These are phyloP conservation scores for Gambusia yucatana DNA, from an alignment of 2,797 vertebrate genomes.

Conservation along the genomic window DNA sequence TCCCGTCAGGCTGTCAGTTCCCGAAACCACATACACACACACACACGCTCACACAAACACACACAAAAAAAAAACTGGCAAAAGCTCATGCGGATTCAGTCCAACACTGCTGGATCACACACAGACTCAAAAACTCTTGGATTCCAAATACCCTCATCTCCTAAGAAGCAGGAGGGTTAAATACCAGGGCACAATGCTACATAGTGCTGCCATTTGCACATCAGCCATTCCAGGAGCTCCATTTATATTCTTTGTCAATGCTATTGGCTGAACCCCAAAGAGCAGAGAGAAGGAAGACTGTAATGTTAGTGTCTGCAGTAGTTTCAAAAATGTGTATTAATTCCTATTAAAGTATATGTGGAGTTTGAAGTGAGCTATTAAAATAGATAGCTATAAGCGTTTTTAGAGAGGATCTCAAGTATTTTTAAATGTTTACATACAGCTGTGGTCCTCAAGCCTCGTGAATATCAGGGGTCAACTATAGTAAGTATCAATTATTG, in stretches of 20 bases:
- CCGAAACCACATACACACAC: too few species aligned
- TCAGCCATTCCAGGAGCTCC: neutral
- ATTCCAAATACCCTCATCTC: too few species aligned
- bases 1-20: too few species aligned
- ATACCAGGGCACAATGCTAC: neutral
- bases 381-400: neutral
- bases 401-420: neutral
- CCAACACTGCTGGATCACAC: too few species aligned
- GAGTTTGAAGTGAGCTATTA: neutral
- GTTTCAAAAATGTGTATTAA: neutral
- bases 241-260: neutral
- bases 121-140: too few species aligned
- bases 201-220: neutral
- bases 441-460: neutral
- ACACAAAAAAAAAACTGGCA: too few species aligned
- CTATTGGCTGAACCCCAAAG: neutral
- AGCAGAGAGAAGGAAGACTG: neutral
- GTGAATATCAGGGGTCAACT: neutral
- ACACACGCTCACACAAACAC: too few species aligned
- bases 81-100: too few species aligned
- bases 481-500: neutral
- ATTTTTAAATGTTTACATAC: neutral
- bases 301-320: neutral
- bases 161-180: neutral
- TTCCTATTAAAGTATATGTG: neutral